These are phyloP conservation scores for rat (Rattus norvegicus) DNA, from an alignment of 2,113 vertebrate genomes.

Conservation along the genomic window DNA sequence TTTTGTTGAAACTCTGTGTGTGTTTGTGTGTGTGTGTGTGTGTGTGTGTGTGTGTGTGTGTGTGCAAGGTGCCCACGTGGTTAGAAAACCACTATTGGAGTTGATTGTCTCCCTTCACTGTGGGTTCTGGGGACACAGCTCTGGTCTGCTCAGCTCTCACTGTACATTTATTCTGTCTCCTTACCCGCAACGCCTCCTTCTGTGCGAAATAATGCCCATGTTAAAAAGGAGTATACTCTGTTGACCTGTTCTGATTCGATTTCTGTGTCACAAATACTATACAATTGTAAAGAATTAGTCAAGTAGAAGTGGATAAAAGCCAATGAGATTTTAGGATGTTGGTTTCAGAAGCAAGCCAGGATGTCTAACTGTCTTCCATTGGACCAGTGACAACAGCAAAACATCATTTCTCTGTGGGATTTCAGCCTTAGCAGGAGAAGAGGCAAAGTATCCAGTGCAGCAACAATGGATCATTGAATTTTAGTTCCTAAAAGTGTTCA, in stretches of 20 bases:
- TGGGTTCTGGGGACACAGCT: not conserved
- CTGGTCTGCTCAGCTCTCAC: not conserved
- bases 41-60: not conserved
- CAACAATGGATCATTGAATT: not conserved
- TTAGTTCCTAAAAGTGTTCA: not conserved
- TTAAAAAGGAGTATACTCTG: not conserved
- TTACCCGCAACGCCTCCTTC: not conserved
- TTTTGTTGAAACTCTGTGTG: not conserved
- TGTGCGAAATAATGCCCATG: not conserved
- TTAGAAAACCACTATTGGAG: not conserved
- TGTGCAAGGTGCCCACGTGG: not conserved
- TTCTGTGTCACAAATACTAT: not conserved
- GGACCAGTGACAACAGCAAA: not conserved
- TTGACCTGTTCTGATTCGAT: not conserved
- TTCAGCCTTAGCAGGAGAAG: not conserved
- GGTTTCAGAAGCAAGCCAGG: not conserved
- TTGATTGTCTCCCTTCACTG: not conserved
- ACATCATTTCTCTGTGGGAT: not conserved
- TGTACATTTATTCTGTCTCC: not conserved
- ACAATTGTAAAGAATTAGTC: not conserved
- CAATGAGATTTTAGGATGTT: slow-evolving; percentile 10
- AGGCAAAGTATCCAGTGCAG: not conserved
- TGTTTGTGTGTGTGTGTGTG: not conserved
- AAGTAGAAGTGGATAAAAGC: not conserved
- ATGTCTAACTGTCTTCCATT: not conserved